These are phyloP conservation scores for Idaea straminata DNA, from an alignment of 2,888 invertebrate species.

Conservation along the genomic window DNA sequence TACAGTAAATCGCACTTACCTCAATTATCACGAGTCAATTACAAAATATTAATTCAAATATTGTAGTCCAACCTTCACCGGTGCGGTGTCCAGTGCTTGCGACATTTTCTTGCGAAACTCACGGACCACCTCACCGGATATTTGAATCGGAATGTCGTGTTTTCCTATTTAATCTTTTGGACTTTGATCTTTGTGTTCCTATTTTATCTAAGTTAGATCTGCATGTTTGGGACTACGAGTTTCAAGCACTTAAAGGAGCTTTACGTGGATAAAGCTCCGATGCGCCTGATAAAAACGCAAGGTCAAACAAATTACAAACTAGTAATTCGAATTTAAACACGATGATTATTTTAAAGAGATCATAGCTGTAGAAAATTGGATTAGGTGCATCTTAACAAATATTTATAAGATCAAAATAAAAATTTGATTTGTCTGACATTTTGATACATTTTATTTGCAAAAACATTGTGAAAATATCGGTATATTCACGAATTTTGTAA, in stretches of 20 bases:
- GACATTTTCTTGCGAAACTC: constrained; percentile 21
- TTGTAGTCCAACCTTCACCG: constrained; percentile 27
- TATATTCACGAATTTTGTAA: no score
- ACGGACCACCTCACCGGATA: constrained; percentile 23
- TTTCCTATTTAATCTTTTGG: constrained; percentile 20
- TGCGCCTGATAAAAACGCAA: neutral
- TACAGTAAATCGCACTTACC: constrained; percentile 8
- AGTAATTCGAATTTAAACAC: no score
- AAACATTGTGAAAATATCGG: no score
- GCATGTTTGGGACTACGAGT: neutral
- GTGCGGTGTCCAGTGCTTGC: constrained; percentile 22
- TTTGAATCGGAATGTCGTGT: constrained; percentile 23
- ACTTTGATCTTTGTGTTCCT: constrained; percentile 13
- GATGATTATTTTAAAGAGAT: no score
- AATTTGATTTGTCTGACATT: no score
- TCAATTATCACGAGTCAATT: constrained; percentile 19
- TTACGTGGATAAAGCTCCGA: neutral
- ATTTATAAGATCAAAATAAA: no score
- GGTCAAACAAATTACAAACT: neutral
- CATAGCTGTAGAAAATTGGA: no score
- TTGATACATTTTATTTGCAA: no score
- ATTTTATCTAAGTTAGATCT: constrained; percentile 4
- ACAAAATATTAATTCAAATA: constrained; percentile 35
- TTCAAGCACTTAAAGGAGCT: neutral
- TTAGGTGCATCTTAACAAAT: no score